These are phyloP conservation scores for Hassar affinis DNA, from an alignment of 2,113 vertebrate genomes.

Conservation along the genomic window DNA sequence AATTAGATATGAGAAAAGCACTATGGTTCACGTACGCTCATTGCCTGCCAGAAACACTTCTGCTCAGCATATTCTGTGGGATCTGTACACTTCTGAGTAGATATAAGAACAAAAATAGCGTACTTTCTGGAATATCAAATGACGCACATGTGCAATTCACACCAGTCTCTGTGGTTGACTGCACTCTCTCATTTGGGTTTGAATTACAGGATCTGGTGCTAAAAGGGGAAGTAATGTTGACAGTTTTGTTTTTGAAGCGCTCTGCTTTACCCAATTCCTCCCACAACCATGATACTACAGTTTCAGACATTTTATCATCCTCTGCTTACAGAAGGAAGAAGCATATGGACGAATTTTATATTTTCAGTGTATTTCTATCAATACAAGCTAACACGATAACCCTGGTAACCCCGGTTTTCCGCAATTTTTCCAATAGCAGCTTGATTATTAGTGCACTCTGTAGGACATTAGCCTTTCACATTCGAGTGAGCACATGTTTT, in stretches of 20 bases:
- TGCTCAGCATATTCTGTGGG: conserved; percentile 18
- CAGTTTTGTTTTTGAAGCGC: conserved; percentile 27
- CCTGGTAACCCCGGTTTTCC: background rate
- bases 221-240: conserved; percentile 18
- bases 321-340: background rate
- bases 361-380: background rate
- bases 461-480: background rate
- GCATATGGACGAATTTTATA: background rate
- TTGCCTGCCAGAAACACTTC: conserved; percentile 5
- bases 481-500: background rate
- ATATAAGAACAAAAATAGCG: conserved; percentile 23
- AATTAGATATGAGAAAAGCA: conserved; percentile 62
- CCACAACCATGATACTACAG: background rate
- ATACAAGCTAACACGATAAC: background rate
- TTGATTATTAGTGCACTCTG: background rate
- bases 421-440: background rate
- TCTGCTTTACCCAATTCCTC: background rate
- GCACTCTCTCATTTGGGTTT: conserved; percentile 26
- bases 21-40: conserved; percentile 22
- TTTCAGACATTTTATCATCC: background rate
- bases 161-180: conserved; percentile 19
- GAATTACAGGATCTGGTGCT: conserved; percentile 30
- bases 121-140: conserved; percentile 48
- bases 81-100: conserved; percentile 24
- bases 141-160: conserved; percentile 56